A percentile compares a stretch with the other conserved stretches of the same genome.
These are phyloP conservation scores for Paracentrotus lividus DNA, from an alignment of 53 echinoderm and acorn worm genomes.

Conservation along the genomic window DNA sequence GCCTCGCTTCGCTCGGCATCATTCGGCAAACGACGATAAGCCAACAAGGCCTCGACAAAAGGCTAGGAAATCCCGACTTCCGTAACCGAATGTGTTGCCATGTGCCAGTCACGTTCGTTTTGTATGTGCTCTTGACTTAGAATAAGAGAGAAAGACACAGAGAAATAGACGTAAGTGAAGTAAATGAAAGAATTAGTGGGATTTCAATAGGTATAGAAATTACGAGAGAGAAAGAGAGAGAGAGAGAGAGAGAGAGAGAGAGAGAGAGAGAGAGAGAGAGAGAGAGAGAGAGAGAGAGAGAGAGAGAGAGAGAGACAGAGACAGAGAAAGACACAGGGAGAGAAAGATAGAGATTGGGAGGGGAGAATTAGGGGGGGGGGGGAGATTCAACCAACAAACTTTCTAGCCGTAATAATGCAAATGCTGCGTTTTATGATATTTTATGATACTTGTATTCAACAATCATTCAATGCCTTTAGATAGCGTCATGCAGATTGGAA, in stretches of 20 bases:
- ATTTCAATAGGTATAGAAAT: no score
- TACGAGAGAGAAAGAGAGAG: background rate
- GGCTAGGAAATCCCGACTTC: no score
- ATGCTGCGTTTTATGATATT: no score
- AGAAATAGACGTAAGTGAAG: no score
- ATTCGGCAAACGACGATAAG: no score
- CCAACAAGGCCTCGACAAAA: no score
- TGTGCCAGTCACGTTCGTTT: background rate
- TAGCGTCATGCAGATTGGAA: background rate
- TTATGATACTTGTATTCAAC: background rate
- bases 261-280: conserved; percentile 9
- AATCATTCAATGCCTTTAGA: background rate
- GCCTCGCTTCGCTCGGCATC: no score
- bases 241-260: background rate
- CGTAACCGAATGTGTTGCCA: background rate
- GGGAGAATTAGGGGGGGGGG: background rate
- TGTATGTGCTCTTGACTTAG: background rate
- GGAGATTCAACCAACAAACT: no score
- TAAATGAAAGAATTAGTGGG: no score
- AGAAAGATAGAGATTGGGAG: background rate
- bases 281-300: background rate
- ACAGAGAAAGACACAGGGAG: background rate
- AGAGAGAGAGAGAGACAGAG: background rate
- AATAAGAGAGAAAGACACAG: no score
- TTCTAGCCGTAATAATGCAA: no score